These are phyloP conservation scores for Peromyscus polionotus DNA, from an alignment of 2,113 vertebrate species.

Conservation along the genomic window DNA sequence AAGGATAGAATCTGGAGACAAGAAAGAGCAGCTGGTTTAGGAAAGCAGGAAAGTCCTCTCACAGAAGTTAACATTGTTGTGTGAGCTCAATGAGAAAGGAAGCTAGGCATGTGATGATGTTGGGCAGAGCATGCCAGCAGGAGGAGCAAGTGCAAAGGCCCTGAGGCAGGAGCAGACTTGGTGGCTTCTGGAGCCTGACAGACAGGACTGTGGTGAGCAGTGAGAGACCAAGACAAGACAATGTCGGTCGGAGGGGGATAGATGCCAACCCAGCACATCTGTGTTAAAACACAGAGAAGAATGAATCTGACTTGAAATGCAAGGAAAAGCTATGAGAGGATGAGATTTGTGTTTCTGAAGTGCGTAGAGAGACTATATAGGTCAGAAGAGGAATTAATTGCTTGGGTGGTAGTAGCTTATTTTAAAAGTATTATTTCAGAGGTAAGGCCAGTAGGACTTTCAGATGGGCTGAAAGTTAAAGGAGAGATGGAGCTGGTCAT, in stretches of 20 bases:
- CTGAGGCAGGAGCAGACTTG: slow-evolving; percentile 36
- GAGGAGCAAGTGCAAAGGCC: slow-evolving; percentile 23
- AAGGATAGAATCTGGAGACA: background rate
- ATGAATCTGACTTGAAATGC: background rate
- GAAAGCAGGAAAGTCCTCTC: background rate
- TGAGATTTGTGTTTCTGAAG: slow-evolving; percentile 7
- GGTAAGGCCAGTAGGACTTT: slow-evolving; percentile 45
- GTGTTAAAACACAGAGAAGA: background rate
- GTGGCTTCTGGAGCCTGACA: slow-evolving; percentile 22
- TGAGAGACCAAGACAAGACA: background rate
- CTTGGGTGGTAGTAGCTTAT: background rate
- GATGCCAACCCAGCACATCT: background rate
- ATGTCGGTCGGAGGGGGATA: slow-evolving; percentile 19
- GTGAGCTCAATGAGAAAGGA: background rate
- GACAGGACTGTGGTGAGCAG: background rate
- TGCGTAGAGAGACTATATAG: background rate
- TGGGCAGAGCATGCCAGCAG: slow-evolving; percentile 38
- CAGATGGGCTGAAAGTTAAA: background rate
- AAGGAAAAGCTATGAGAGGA: background rate
- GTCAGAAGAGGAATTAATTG: background rate
- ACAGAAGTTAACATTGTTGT: background rate
- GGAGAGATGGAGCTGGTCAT: too few relatives aligned
- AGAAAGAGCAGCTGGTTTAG: background rate
- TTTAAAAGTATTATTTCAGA: slow-evolving; percentile 30
- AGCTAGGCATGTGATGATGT: slow-evolving; percentile 17